Evolutionary conservation across 2,888 invertebrate genomes (phyloP).

Genomic region (Drosophila falleni): DNA sequence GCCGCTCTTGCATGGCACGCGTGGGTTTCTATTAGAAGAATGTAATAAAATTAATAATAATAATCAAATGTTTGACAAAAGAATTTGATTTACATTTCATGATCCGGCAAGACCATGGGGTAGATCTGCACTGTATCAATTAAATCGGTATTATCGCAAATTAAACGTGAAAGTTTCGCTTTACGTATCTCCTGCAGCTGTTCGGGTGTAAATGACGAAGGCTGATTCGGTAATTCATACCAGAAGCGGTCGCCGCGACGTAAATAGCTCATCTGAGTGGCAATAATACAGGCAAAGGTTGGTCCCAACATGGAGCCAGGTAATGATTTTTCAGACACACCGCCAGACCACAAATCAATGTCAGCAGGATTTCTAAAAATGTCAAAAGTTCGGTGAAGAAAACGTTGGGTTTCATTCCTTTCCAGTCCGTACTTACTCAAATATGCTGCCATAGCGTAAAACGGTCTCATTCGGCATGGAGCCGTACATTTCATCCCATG

Average conservation of each 20-base stretch:
- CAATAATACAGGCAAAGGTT: slow-evolving; percentile 97
- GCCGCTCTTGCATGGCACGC: slow-evolving; percentile 95
- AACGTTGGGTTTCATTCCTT: neutral
- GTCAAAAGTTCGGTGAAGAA: neutral
- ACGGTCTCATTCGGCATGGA: slow-evolving; percentile 96
- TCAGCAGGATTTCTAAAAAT: slow-evolving; percentile 91
- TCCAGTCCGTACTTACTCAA: slow-evolving; percentile 87
- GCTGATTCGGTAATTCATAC: slow-evolving; percentile 96
- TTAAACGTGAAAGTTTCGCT: slow-evolving; percentile 91
- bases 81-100: slow-evolving; percentile 92
- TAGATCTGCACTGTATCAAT: slow-evolving; percentile 96
- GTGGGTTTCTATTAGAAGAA: slow-evolving; percentile 90
- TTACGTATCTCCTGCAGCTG: slow-evolving; percentile 94
- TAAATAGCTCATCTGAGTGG: slow-evolving; percentile 95
- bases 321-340: slow-evolving; percentile 95
- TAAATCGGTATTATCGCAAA: slow-evolving; percentile 96
- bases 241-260: slow-evolving; percentile 97
- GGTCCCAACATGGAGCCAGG: slow-evolving; percentile 97
- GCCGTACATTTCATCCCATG: slow-evolving; percentile 92
- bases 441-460: slow-evolving; percentile 92
- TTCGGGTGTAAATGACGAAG: slow-evolving; percentile 95
- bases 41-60: neutral
- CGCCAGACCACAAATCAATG: slow-evolving; percentile 97
- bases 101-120: slow-evolving; percentile 96
- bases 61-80: neutral